phyloP scores from a whole-genome alignment of 2,797 vertebrate genomes.

The Craterocephalus amniculus region DNA sequence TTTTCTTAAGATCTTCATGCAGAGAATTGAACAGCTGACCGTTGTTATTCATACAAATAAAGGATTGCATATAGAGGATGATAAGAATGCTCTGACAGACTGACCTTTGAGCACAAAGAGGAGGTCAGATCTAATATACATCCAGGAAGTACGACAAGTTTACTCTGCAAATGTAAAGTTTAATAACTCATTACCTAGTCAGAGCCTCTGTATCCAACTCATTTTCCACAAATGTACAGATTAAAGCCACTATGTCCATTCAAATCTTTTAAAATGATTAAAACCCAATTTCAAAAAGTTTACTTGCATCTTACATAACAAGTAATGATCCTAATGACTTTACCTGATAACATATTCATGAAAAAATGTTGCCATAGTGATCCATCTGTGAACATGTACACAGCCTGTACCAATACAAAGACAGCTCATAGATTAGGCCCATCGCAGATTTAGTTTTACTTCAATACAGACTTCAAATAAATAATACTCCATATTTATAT shows the following conservation, averaged over 20 bases:
- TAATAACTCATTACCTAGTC: neutral
- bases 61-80: neutral
- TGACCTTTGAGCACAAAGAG: constrained; percentile 6
- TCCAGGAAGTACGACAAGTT: neutral
- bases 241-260: neutral
- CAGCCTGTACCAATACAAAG: neutral
- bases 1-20: constrained; percentile 12
- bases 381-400: constrained; percentile 16
- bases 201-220: neutral
- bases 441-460: neutral
- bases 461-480: constrained; percentile 1
- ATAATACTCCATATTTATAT: neutral
- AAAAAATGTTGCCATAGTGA: constrained; percentile 10
- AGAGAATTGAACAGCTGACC: constrained; percentile 1
- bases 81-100: neutral
- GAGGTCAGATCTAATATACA: neutral
- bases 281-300: neutral
- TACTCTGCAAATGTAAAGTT: neutral
- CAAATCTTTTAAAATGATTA: neutral
- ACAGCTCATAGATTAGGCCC: neutral
- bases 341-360: constrained; percentile 8
- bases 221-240: neutral
- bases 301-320: neutral
- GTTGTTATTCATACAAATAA: constrained; percentile 14
- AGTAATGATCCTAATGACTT: constrained; percentile 1